A percentile compares a stretch with the other conserved stretches of the same genome.
Conservation (phyloP, 2,113 vertebrate species). For the Melierax canorus region DNA sequence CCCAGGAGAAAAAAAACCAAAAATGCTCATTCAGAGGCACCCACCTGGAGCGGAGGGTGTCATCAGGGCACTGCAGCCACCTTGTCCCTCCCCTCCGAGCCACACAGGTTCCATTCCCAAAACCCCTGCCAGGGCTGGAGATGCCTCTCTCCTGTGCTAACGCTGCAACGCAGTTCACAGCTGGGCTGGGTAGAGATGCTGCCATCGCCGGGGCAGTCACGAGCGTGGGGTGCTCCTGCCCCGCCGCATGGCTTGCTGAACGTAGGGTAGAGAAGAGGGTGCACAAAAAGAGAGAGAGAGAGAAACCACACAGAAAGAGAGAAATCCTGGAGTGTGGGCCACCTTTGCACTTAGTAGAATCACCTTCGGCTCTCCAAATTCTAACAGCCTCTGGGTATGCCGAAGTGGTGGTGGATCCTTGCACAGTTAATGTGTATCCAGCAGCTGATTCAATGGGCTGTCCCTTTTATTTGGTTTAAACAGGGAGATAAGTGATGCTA, state of each 20-base stretch:
- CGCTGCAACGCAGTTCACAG: background rate
- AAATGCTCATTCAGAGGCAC: background rate
- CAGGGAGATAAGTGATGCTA: background rate
- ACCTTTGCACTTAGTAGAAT: background rate
- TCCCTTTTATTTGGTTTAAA: background rate
- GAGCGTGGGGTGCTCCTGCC: background rate
- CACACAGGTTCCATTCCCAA: background rate
- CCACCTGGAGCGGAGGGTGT: background rate
- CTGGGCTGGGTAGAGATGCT: background rate
- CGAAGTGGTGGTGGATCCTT: background rate
- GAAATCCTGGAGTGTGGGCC: background rate
- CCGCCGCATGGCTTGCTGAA: accelerated
- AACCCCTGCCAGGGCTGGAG: accelerated
- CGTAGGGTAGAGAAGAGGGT: accelerated
- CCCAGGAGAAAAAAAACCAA: background rate
- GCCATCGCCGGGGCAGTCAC: accelerated
- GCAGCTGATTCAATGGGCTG: background rate
- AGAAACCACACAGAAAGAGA: accelerated
- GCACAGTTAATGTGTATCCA: background rate
- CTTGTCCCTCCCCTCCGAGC: accelerated
- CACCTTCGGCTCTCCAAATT: background rate
- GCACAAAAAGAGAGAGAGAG: accelerated
- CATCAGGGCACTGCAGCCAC: background rate
- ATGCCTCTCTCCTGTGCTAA: background rate
- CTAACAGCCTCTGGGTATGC: background rate